Evolutionary conservation across 2,113 vertebrate genomes (phyloP).

Genomic region (Orthochromis indermauri): DNA sequence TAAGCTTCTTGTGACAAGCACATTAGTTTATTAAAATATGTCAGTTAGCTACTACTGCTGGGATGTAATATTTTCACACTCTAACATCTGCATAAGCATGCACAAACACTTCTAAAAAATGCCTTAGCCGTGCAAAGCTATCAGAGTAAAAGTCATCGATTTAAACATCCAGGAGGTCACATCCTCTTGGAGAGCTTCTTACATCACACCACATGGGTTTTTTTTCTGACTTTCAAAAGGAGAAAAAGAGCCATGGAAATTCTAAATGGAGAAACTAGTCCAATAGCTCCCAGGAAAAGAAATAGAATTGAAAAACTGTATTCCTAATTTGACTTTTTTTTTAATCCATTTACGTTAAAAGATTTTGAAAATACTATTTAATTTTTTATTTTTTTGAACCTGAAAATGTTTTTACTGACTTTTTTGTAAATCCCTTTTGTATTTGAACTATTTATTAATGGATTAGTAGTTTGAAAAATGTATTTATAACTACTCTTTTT

Average conservation of each 20-base stretch:
- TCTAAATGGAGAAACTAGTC: neutral
- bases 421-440: neutral
- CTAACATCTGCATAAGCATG: neutral
- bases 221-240: neutral
- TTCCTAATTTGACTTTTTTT: neutral
- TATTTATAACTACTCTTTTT: neutral
- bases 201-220: neutral
- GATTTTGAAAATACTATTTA: neutral
- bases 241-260: neutral
- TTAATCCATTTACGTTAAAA: neutral
- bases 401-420: neutral
- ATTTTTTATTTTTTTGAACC: neutral
- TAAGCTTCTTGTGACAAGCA: neutral
- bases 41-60: neutral
- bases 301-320: neutral
- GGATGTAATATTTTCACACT: neutral
- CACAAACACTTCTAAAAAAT: neutral
- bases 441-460: neutral
- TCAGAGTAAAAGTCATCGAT: neutral
- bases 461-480: neutral
- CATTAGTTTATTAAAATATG: neutral
- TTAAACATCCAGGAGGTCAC: neutral
- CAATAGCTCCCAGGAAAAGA: neutral
- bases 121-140: neutral
- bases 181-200: neutral